Conservation (phyloP, 2,797 vertebrate genomes). For the Synanceia verrucosa region DNA sequence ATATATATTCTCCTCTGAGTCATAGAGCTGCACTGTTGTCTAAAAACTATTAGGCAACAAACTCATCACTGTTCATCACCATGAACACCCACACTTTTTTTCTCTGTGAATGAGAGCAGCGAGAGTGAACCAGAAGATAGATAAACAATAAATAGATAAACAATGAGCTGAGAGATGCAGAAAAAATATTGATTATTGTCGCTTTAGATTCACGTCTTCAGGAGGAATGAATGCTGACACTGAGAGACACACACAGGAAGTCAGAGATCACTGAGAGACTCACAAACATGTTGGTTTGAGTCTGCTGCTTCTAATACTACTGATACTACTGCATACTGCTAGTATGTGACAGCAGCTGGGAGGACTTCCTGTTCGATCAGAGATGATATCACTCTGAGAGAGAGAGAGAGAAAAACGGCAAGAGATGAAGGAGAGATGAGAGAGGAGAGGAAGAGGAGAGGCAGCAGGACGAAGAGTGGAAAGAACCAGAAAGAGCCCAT, state of each 20-base stretch:
- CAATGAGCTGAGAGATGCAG: neutral
- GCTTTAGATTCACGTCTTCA: neutral
- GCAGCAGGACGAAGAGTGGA: neutral
- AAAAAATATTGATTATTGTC: neutral
- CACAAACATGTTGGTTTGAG: neutral
- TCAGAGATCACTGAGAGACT: neutral
- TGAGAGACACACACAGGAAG: neutral
- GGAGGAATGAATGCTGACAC: neutral
- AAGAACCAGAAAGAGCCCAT: neutral
- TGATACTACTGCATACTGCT: neutral
- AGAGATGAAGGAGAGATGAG: slow-evolving; percentile 8
- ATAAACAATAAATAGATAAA: neutral
- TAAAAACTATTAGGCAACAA: neutral
- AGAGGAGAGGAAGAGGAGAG: slow-evolving; percentile 1
- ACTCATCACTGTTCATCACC: neutral
- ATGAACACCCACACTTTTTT: no score
- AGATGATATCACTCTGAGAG: neutral
- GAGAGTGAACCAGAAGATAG: no score
- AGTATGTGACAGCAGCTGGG: neutral
- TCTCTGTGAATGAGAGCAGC: no score
- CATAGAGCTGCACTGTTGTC: neutral
- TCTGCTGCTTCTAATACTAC: neutral
- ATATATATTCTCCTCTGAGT: neutral
- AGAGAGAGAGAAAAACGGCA: neutral
- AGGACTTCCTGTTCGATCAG: slow-evolving; percentile 10